These are phyloP conservation scores for Neodiprion lecontei DNA, from an alignment of 1,140 invertebrate species.

Conservation along the genomic window DNA sequence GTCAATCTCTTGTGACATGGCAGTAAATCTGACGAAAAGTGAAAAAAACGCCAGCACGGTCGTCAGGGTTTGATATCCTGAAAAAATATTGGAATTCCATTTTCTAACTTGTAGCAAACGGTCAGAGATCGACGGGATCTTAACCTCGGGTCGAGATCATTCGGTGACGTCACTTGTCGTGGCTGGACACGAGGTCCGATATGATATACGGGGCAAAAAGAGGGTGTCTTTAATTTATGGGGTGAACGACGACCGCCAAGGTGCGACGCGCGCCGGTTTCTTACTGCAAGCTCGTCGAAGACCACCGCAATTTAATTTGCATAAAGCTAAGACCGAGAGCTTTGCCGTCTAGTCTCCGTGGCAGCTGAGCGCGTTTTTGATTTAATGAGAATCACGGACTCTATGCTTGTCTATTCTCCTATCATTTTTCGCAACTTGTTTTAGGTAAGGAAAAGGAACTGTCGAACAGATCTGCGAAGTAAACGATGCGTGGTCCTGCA, in stretches of 20 bases:
- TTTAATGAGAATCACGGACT: neutral
- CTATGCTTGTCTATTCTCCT: too few species aligned
- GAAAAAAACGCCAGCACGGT: too few species aligned
- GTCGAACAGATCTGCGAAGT: too few species aligned
- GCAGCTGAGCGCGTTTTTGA: neutral
- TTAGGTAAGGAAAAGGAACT: too few species aligned
- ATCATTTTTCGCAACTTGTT: too few species aligned
- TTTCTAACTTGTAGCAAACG: neutral
- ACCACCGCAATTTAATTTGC: neutral
- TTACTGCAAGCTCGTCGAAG: neutral
- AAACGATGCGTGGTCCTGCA: too few species aligned
- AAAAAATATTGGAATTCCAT: too few species aligned
- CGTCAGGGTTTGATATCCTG: too few species aligned
- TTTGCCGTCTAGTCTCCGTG: neutral
- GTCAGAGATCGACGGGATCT: slow-evolving; percentile 1
- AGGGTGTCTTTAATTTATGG: slow-evolving; percentile 3
- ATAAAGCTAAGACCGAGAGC: neutral
- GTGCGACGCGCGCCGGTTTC: neutral
- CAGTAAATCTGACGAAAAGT: too few species aligned
- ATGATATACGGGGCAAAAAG: neutral
- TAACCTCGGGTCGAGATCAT: neutral
- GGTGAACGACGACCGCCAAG: neutral
- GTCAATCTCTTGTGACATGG: too few species aligned
- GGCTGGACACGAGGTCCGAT: neutral
- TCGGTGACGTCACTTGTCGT: neutral